Evolutionary conservation across 2,797 vertebrate genomes (phyloP).

Genomic region (Hydrolagus colliei): DNA sequence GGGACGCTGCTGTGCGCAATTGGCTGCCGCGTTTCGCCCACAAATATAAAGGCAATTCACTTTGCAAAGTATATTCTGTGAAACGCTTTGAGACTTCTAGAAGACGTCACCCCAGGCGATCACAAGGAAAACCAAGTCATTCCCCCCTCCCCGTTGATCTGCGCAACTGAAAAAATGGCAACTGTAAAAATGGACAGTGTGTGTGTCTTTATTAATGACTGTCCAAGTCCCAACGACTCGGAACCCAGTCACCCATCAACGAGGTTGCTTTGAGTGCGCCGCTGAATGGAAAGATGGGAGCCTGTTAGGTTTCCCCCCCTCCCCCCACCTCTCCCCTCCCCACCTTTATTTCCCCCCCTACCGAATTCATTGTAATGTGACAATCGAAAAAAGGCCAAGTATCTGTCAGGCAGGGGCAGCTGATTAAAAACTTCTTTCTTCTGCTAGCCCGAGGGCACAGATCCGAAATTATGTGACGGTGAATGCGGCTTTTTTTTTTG

Average conservation of each 20-base stretch:
- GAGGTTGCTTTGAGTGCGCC: slow-evolving; percentile 24
- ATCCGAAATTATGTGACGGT: slow-evolving; percentile 45
- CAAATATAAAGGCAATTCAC: no score
- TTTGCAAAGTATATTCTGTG: no score
- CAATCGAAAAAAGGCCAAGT: slow-evolving; percentile 43
- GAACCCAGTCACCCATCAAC: background rate
- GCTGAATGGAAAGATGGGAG: slow-evolving; percentile 33
- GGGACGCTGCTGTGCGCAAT: no score
- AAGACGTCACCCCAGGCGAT: no score
- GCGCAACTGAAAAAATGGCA: background rate
- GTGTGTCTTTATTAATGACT: background rate
- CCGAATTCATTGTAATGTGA: slow-evolving; percentile 38
- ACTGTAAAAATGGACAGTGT: background rate
- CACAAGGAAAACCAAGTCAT: background rate
- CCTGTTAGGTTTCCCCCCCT: no score
- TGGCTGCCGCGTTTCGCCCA: no score
- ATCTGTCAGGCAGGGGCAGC: slow-evolving; percentile 41
- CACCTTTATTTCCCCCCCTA: background rate
- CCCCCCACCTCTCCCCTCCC: no score
- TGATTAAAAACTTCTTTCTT: slow-evolving; percentile 44
- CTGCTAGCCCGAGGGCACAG: slow-evolving; percentile 40
- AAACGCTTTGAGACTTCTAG: no score
- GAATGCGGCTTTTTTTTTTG: slow-evolving; percentile 40
- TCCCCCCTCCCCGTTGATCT: no score
- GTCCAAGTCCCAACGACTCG: background rate